These are phyloP conservation scores for Cydia splendana DNA, from an alignment of 1,140 invertebrate species.

Conservation along the genomic window DNA sequence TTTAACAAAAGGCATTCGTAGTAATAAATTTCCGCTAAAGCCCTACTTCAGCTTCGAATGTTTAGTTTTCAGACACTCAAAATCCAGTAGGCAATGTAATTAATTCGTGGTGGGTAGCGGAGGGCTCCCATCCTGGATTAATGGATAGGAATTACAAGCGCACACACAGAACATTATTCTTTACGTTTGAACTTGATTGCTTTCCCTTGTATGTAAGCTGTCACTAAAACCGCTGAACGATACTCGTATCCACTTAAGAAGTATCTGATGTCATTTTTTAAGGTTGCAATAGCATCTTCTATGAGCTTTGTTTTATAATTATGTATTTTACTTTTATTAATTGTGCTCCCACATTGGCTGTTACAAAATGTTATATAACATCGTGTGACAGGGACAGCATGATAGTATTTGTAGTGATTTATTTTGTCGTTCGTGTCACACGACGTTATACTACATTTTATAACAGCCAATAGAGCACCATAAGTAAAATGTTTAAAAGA, in stretches of 20 bases:
- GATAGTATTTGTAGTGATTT: no score
- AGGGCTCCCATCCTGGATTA: slow-evolving; percentile 65
- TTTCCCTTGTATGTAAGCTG: neutral
- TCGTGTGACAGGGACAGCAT: no score
- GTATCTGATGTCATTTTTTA: no score
- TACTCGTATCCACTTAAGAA: neutral
- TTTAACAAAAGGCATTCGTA: neutral
- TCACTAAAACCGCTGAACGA: neutral
- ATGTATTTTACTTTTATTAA: no score
- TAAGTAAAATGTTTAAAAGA: no score
- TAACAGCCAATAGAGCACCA: no score
- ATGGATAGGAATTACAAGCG: slow-evolving; percentile 67
- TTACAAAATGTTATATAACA: no score
- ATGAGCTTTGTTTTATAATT: no score
- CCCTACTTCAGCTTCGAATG: slow-evolving; percentile 4
- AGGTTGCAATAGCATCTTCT: no score
- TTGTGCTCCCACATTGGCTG: no score
- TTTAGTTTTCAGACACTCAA: slow-evolving; percentile 47
- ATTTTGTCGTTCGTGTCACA: no score
- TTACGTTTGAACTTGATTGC: slow-evolving; percentile 42
- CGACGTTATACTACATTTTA: no score
- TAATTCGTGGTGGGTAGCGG: slow-evolving; percentile 71
- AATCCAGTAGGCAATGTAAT: slow-evolving; percentile 66
- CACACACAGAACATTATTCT: slow-evolving; percentile 43
- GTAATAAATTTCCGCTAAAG: neutral